phyloP scores from a whole-genome alignment of 2,113 vertebrate genomes.

The Pteruthius melanotis region DNA sequence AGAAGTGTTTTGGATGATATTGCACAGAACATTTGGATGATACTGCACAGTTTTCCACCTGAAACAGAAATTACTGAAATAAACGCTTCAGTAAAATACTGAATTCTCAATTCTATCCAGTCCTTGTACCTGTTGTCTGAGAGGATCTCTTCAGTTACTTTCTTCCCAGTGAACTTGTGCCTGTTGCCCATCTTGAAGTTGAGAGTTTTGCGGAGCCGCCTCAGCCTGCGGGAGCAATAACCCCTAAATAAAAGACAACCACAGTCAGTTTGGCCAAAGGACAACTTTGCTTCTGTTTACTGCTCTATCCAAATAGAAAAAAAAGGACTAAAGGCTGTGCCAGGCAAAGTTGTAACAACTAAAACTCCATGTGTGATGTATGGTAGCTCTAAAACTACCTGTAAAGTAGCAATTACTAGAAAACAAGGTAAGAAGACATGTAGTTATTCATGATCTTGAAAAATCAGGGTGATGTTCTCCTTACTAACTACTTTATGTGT shows the following conservation, averaged over 20 bases:
- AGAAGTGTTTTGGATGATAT: background rate
- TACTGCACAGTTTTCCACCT: background rate
- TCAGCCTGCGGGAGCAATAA: conserved; percentile 92
- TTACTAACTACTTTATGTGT: background rate
- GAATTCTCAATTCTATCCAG: background rate
- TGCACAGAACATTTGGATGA: background rate
- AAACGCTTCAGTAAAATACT: background rate
- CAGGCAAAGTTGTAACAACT: background rate
- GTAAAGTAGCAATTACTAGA: background rate
- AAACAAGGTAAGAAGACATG: background rate
- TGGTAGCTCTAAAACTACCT: background rate
- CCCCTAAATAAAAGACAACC: conserved; percentile 75
- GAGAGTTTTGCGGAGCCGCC: conserved; percentile 92
- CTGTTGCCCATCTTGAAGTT: conserved; percentile 98
- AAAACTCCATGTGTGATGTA: background rate
- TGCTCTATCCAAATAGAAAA: background rate
- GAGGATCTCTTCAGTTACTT: conserved; percentile 91
- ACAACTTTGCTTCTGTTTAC: background rate
- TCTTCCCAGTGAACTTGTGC: conserved; percentile 95
- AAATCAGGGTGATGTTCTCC: background rate
- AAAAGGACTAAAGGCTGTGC: background rate
- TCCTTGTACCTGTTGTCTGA: conserved; percentile 86
- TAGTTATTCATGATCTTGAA: background rate
- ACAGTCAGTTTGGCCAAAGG: background rate
- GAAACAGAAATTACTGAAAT: background rate